Base-by-base conservation (phyloP, 2,888 invertebrate species). In the Ecdyonurus torrentis region DNA sequence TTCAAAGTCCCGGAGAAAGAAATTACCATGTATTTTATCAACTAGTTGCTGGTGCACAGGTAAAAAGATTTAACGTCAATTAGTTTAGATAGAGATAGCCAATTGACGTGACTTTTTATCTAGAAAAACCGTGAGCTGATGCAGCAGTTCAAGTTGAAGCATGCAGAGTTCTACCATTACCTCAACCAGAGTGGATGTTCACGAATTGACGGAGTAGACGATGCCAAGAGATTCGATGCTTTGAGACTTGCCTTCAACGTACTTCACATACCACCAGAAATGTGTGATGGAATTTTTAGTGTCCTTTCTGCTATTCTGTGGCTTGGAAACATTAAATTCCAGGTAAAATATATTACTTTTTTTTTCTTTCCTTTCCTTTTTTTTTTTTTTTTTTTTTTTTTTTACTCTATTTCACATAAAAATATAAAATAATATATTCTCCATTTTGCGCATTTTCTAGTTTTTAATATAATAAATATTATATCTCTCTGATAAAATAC, bases 11-110 rank as follows among this genome's bases (percentile, higher is more conserved):
- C 0, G 84, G 87, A 24, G 94, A 94, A 75, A 81, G 92, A 63
- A 93, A 93, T 74, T 93, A 92, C 73, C 92, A 93, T 72, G 92
- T 94, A 52, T 89, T 94, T 75, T 94, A 94, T 75, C 91, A 92
- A 72, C 80, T 94, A 64, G 89, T 91, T 2, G 91, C 91, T 69
- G 92, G 89, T 52, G 91, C 89, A 52, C 86, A 85, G 80, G 84
- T 84, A 72, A 69, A 68, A 65, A 25, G 20, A 52, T 25, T 7
- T 1, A 61, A 18, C n/a, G n/a, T 2, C 18, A 63, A 15, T 23
- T 52, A 61, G 37, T 58, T 53, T 63, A 5, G 2, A 37, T 60
- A 5, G 22, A 59, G 25, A 18, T 61, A 52, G 1, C 10, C 55
- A 23, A 25, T 23, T 63, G 55, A 60, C 19, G 25, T 52, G 25